Percentiles rank a stretch among this genome's conserved stretches.
Evolutionary conservation across 2,888 invertebrate species (phyloP).

Genomic region (Siphlonurus alternatus): DNA sequence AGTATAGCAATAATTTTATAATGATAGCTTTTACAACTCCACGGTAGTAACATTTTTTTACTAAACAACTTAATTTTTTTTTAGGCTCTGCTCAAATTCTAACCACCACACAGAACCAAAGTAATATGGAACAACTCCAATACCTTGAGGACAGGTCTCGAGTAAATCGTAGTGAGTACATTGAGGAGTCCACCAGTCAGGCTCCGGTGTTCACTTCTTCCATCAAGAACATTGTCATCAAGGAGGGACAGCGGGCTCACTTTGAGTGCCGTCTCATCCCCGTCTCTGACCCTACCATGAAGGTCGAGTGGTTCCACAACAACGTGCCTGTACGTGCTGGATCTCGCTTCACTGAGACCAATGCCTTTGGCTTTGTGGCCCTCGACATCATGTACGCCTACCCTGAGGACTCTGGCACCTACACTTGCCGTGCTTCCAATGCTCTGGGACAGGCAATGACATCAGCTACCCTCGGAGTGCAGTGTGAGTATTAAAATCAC

Average conservation of each 20-base stretch:
- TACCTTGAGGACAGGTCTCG: conserved; percentile 70
- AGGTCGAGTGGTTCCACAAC: conserved; percentile 92
- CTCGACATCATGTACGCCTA: conserved; percentile 90
- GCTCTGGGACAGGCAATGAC: conserved; percentile 85
- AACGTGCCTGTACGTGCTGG: conserved; percentile 65
- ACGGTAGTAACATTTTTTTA: no score
- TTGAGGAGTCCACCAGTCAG: conserved; percentile 74
- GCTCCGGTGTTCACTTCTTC: conserved; percentile 89
- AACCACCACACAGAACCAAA: conserved; percentile 72
- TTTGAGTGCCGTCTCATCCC: conserved; percentile 89
- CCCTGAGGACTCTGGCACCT: conserved; percentile 91
- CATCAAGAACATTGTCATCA: conserved; percentile 77
- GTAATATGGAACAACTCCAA: conserved; percentile 76
- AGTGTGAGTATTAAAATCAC: conserved; percentile 38
- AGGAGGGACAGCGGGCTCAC: conserved; percentile 87
- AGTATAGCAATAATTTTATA: no score
- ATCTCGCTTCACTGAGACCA: conserved; percentile 87
- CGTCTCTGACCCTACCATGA: conserved; percentile 82
- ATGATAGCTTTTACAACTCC: no score
- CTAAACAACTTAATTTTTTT: no score
- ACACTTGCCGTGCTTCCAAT: conserved; percentile 86
- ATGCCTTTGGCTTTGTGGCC: conserved; percentile 95
- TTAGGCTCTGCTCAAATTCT: conserved; percentile 51
- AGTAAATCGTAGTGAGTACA: conserved; percentile 52
- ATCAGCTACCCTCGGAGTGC: conserved; percentile 69